Conservation (phyloP, 2,888 invertebrate species). For the Volucella zonaria region DNA sequence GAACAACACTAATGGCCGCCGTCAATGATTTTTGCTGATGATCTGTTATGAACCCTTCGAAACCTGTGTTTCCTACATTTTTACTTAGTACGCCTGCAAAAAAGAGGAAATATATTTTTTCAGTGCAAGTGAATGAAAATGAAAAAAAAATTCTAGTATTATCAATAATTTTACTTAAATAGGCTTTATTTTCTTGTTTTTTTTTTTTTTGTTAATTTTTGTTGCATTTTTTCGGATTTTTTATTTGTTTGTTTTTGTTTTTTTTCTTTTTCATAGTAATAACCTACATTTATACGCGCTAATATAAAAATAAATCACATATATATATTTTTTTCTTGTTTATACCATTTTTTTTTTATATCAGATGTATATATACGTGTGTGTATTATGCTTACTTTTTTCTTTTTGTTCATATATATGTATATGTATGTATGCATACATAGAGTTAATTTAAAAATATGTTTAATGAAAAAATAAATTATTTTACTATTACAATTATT, state of each 20-base stretch:
- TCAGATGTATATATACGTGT: slow-evolving; percentile 61
- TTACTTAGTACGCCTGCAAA: slow-evolving; percentile 71
- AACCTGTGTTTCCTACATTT: slow-evolving; percentile 15
- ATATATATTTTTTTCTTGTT: slow-evolving; percentile 68
- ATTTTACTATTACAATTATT: slow-evolving; percentile 68
- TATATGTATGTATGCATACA: slow-evolving; percentile 40
- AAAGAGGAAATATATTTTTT: slow-evolving; percentile 60
- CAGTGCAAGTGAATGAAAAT: slow-evolving; percentile 38
- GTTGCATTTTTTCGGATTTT: slow-evolving; percentile 42
- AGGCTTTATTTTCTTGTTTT: slow-evolving; percentile 48
- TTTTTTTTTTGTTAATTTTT: slow-evolving; percentile 51
- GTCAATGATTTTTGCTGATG: slow-evolving; percentile 44
- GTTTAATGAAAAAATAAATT: slow-evolving; percentile 71
- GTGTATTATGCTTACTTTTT: slow-evolving; percentile 49
- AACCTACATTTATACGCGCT: slow-evolving; percentile 71
- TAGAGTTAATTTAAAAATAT: slow-evolving; percentile 40
- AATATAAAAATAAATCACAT: slow-evolving; percentile 74
- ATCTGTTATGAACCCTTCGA: slow-evolving; percentile 17
- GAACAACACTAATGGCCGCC: slow-evolving; percentile 42
- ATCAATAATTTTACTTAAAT: slow-evolving; percentile 67
- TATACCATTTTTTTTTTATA: slow-evolving; percentile 36
- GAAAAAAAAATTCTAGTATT: slow-evolving; percentile 48
- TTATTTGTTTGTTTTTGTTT: slow-evolving; percentile 29
- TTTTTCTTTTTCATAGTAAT: slow-evolving; percentile 58
- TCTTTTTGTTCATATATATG: slow-evolving; percentile 32